Evolutionary conservation across 2,888 invertebrate species (phyloP).

Genomic region (Empis livida): DNA sequence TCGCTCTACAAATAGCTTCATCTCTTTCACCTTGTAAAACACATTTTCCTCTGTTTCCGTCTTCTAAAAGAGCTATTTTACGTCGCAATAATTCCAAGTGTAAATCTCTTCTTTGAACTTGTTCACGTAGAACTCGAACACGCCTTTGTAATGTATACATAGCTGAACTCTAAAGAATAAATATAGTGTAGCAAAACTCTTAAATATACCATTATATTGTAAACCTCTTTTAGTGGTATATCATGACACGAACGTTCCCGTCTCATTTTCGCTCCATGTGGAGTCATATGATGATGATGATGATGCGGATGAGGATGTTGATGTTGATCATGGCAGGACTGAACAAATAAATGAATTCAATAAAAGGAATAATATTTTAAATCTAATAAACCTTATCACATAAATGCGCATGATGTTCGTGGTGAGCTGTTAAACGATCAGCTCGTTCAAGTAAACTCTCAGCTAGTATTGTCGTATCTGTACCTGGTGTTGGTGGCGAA

Average conservation of each 20-base stretch:
- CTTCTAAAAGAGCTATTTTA: constrained; percentile 75
- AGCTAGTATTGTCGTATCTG: constrained; percentile 37
- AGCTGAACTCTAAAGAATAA: constrained; percentile 54
- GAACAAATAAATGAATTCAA: not conserved
- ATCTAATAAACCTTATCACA: constrained; percentile 15
- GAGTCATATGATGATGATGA: constrained; percentile 26
- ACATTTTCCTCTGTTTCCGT: constrained; percentile 49
- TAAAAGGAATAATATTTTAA: constrained; percentile 5
- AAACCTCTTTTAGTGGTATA: constrained; percentile 65
- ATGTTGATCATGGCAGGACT: constrained; percentile 1
- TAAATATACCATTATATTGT: constrained; percentile 4
- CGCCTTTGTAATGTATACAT: constrained; percentile 80
- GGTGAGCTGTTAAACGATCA: constrained; percentile 45
- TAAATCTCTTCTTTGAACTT: constrained; percentile 80
- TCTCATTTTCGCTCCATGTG: constrained; percentile 51
- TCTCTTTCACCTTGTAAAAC: constrained; percentile 53
- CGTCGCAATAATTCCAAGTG: constrained; percentile 80
- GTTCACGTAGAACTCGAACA: constrained; percentile 73
- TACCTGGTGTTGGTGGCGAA: constrained; percentile 28
- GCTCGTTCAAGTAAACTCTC: constrained; percentile 75
- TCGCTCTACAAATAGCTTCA: constrained; percentile 53
- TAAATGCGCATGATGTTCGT: constrained; percentile 22
- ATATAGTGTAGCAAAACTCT: not conserved
- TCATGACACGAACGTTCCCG: constrained; percentile 71
- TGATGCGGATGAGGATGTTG: constrained; percentile 10